Conservation (phyloP, 2,888 invertebrate species). For the Amphimallon solstitiale region DNA sequence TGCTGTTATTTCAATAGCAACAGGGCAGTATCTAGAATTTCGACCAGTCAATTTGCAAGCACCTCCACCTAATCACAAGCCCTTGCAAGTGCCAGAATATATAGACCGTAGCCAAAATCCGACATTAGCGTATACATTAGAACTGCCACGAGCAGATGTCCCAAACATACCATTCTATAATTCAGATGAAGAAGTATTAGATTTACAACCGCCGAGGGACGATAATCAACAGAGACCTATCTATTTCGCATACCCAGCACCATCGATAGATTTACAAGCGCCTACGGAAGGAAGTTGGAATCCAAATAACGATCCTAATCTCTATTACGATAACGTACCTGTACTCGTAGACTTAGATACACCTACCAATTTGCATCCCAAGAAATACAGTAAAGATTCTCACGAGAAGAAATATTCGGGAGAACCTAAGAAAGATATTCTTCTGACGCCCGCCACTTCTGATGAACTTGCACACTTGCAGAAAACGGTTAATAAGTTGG, state of each 20-base stretch:
- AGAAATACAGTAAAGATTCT: constrained; percentile 67
- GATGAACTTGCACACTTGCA: constrained; percentile 57
- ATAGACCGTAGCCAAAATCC: constrained; percentile 33
- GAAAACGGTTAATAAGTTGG: constrained; percentile 60
- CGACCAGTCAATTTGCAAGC: constrained; percentile 22
- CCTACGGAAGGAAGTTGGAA: constrained; percentile 62
- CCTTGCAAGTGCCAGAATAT: constrained; percentile 40
- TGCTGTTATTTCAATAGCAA: constrained; percentile 5
- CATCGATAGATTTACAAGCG: constrained; percentile 63
- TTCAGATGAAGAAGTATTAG: constrained; percentile 52
- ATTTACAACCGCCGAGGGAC: constrained; percentile 52
- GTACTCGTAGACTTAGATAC: constrained; percentile 58
- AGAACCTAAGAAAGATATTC: constrained; percentile 65
- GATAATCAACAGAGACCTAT: constrained; percentile 35
- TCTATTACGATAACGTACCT: constrained; percentile 61
- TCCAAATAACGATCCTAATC: constrained; percentile 59
- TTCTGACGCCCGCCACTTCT: constrained; percentile 61
- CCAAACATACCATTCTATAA: constrained; percentile 55
- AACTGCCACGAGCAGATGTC: constrained; percentile 54
- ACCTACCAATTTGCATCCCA: constrained; percentile 69
- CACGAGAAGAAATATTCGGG: constrained; percentile 59
- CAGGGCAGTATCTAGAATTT: constrained; percentile 29
- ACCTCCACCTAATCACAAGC: constrained; percentile 31
- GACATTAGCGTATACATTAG: constrained; percentile 50
- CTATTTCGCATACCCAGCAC: constrained; percentile 57